Conservation (phyloP, 2,113 vertebrate genomes). For the Condylura cristata region DNA sequence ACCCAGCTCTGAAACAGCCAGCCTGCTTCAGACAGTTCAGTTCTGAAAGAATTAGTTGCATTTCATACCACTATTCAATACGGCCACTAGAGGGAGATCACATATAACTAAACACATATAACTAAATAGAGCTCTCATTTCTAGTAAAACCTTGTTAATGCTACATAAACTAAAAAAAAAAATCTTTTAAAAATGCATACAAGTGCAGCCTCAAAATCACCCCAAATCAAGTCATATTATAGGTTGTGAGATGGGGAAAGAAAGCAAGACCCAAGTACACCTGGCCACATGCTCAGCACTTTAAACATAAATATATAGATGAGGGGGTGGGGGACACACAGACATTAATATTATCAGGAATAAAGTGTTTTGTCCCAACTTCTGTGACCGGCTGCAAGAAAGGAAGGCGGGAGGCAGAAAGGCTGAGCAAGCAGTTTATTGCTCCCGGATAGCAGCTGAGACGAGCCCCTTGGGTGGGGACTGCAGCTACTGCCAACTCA, state of each 20-base stretch:
- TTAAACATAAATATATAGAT: neutral
- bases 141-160: neutral
- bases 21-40: neutral
- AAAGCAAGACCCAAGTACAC: neutral
- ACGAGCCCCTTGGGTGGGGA: no score
- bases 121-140: neutral
- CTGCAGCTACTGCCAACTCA: no score
- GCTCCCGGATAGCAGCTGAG: no score
- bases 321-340: neutral
- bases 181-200: neutral
- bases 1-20: neutral
- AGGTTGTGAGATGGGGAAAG: neutral
- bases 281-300: neutral
- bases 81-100: conserved; percentile 68
- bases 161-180: neutral
- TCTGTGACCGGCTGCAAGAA: no score
- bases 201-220: neutral
- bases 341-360: neutral
- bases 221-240: neutral
- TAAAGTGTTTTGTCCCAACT: no score
- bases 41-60: neutral
- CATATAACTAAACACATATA: neutral
- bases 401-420: no score
- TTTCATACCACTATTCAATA: neutral
- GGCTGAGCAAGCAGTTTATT: no score